Base-by-base conservation (phyloP, 2,888 invertebrate genomes). In the Chymomyza procnemis region DNA sequence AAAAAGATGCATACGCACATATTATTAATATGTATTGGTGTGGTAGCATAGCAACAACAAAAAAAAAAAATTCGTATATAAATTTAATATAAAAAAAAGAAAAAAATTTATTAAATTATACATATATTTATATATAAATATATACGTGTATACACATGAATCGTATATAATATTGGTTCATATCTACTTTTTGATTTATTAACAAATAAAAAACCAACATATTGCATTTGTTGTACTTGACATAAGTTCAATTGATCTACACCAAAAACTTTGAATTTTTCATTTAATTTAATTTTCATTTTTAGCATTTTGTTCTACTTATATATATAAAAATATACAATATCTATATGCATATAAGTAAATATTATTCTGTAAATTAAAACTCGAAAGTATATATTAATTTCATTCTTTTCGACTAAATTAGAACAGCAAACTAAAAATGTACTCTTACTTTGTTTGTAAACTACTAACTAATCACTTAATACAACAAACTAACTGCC, bases 261-360 rank as follows among this genome's bases (percentile, higher is more conserved):
- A 63, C 55, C n/a, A n/a, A 26, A 26, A 66, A 64, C 52, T 54
- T 54, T n/a, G n/a, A n/a, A n/a, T n/a, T n/a, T 14, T 22, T 0
- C 63, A 50, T 66, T 72, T 75, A 18, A 18, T 85, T 64, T n/a
- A n/a, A n/a, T n/a, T n/a, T n/a, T n/a, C n/a, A n/a, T n/a, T 67
- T 80, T 85, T 77, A 82, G 83, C 78, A 85, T 82, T 80, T 75
- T 78, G 73, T 82, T 66, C 46, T 18, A 50, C 16, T 57, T 64
- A 46, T 52, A 66, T 56, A 61, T 64, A 65, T 62, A 48, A 52
- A 64, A 48, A 19, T 63, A 50, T 19, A 22, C n/a, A n/a, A n/a
- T 56, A 63, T 47, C 48, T 64, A 48, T 75, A 54, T 60, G 26
- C 59, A 64, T 75, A 63, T 55, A 61, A 75, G 61, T 71, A 71